These are phyloP conservation scores for Tragelaphus scriptus DNA, from an alignment of 2,113 vertebrate species.

Conservation along the genomic window DNA sequence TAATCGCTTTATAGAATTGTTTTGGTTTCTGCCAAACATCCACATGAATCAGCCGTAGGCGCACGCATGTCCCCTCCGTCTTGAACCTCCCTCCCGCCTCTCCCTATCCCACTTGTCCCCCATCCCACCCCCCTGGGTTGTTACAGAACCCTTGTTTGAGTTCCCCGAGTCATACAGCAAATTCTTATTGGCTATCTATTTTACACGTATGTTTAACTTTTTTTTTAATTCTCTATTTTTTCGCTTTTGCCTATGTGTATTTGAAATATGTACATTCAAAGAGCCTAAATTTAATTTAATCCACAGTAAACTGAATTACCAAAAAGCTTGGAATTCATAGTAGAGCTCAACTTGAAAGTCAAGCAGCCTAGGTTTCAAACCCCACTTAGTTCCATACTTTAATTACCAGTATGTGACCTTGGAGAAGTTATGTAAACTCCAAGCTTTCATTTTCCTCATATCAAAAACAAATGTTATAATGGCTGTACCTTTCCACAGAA, in stretches of 20 bases:
- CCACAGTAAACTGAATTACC: neutral
- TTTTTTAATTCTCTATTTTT: neutral
- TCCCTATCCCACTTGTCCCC: neutral
- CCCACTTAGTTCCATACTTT: neutral
- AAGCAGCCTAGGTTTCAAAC: neutral
- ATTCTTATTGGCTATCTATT: neutral
- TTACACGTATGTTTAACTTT: neutral
- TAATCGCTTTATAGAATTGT: neutral
- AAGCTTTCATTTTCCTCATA: neutral
- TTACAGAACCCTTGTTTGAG: neutral
- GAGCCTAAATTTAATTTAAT: neutral
- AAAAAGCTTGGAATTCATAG: neutral
- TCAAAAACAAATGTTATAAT: neutral
- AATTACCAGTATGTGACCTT: neutral
- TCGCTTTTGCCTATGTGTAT: neutral
- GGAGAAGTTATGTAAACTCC: neutral
- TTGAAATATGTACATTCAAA: conserved; percentile 4
- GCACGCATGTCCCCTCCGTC: neutral
- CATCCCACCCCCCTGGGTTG: neutral
- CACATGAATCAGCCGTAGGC: neutral
- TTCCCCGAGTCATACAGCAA: neutral
- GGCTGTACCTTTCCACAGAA: neutral
- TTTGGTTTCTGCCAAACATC: neutral
- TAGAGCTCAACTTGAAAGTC: neutral
- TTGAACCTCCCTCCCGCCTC: neutral